Base-by-base conservation (phyloP, 2,113 vertebrate genomes). In the Clarias gariepinus region DNA sequence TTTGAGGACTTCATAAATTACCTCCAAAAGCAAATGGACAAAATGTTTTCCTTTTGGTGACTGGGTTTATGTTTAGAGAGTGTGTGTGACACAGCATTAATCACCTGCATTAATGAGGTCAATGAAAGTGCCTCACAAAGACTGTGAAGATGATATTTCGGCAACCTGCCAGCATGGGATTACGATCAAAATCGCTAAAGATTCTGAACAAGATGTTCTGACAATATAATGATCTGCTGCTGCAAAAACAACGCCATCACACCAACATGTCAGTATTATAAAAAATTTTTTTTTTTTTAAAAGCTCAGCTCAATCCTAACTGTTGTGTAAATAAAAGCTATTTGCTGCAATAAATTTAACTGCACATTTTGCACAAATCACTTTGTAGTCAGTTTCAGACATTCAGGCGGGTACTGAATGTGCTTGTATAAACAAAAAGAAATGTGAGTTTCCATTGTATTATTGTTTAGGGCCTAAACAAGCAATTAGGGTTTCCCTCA, bases 161-260 rank as follows among this genome's bases (percentile, higher is more conserved):
- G 71, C 36, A 86, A 18, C 57, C 30, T 81, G 58, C 60, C 83
- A 78, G 78, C 86, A 85, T 73, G 83, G 83, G 86, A 78, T 89
- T 85, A 85, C 13, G 83, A 71, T 68, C 61, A 52, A 83, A 87
- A 89, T 89, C 88, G 82, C 71, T 89, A 82, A 74, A 61, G 69
- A 71, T 69, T 85, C 86, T 77, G 86, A 78, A 87, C 78, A 82
- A 87, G 83, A 79, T 79, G 86, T 82, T 69, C 81, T 73, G 55
- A 80, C 41, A 41, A 25, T 36, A 47, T 47, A 74, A 23, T 4
- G 71, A 47, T 74, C 71, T 23, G 47, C 71, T 0, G 36, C 68
- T 69, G 68, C 68, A 47, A 23, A 74, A 19, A 12, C 19, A 30
- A 68, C 64, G 4, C 0, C 19, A 2, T 8, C 33, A 23, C 19